These are phyloP conservation scores for Sarcophaga rosellei DNA, from an alignment of 2,888 invertebrate genomes.

Conservation along the genomic window DNA sequence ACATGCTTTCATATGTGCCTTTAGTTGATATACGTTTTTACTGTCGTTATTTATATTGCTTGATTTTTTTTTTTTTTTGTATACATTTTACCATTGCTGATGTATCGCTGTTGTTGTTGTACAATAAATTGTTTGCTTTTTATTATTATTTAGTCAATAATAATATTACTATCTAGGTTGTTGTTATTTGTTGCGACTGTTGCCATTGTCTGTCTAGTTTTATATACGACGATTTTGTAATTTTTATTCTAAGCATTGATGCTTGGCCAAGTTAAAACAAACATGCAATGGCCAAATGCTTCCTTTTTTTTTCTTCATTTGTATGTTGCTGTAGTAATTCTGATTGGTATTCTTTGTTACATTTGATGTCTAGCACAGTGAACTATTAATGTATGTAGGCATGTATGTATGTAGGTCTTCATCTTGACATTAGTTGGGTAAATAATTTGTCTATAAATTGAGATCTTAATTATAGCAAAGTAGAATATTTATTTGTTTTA, in stretches of 20 bases:
- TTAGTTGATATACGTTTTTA: slow-evolving; percentile 26
- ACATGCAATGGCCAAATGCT: too few relatives aligned
- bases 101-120: not conserved
- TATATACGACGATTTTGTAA: not conserved
- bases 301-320: too few relatives aligned
- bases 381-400: not conserved
- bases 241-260: slow-evolving; percentile 2
- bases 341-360: slow-evolving; percentile 21
- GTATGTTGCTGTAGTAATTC: not conserved
- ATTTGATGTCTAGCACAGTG: slow-evolving; percentile 33
- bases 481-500: slow-evolving; percentile 39
- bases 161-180: not conserved
- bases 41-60: not conserved
- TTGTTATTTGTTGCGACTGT: too few relatives aligned
- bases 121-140: slow-evolving; percentile 25
- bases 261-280: slow-evolving; percentile 23
- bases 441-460: slow-evolving; percentile 56
- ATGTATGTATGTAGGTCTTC: slow-evolving; percentile 9
- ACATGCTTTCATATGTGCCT: not conserved
- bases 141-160: slow-evolving; percentile 22
- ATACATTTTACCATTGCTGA: not conserved
- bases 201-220: slow-evolving; percentile 12
- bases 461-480: slow-evolving; percentile 51
- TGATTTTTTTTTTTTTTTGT: slow-evolving; percentile 25
- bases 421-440: slow-evolving; percentile 29